Evolutionary conservation across 2,113 vertebrate genomes (phyloP), one percentile per base, ranked within the genome.

Genomic region (Caranx ignobilis): DNA sequence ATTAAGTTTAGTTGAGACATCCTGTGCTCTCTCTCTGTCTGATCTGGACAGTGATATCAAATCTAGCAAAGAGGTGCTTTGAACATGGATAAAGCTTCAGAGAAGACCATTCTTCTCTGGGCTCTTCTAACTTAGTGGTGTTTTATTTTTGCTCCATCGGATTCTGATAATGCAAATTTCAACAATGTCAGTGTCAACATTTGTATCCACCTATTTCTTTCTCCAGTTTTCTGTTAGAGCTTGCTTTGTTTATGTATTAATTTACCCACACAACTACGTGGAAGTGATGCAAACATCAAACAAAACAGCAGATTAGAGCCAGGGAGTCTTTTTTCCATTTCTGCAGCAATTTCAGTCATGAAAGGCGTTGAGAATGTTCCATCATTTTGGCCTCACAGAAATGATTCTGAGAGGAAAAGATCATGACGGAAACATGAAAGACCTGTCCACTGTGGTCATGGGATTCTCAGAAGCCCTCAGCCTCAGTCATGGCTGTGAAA

Each of bases 401-500:
- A 43, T 60, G 4, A 67, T 11, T 68, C 18, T 47, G 50, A 45
- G 47, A 54, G 9, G n/a, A 47, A 66, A 77, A 11, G 37, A 13
- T 16, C 32, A 1, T 21, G 43, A 77, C 12, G 2, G 59, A 78
- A 54, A 70, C 59, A 59, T 48, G 7, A 81, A 85, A 48, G 43
- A 59, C 37, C 31, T 6, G 47, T 34, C 48, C 10, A 32, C 56
- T 43, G 43, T 59, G 5, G 65, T 76, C 34, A 47, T 34, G 34
- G 37, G 48, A 61, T 76, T 66, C 50, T 71, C 39, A 16, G 57
- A 43, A 69, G 60, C 59, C 64, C n/a, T 43, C 19, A 11, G 55
- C 62, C 54, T 81, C 56, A 45, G 21, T 39, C 19, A 37, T 73
- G 43, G 19, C n/a, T 26, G 19, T 61, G 59, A 76, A 85, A 54